Conservation (phyloP, 1,140 invertebrate genomes). For the Matsumurasca onukii region DNA sequence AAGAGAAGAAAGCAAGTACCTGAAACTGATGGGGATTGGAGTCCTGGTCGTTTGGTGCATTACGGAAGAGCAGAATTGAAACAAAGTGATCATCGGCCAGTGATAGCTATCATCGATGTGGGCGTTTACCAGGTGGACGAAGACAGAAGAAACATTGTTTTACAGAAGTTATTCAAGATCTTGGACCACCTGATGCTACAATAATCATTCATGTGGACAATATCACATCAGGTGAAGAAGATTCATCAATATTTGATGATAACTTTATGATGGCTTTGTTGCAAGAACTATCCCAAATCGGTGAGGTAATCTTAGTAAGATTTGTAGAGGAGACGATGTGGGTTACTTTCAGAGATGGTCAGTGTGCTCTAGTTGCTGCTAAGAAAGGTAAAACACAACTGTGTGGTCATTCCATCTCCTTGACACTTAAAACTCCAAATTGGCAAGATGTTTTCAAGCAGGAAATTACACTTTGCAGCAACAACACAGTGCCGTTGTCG, state of each 20-base stretch:
- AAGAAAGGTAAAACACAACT: conserved; percentile 53
- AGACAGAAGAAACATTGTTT: conserved; percentile 74
- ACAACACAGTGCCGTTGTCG: conserved; percentile 77
- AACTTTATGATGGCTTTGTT: conserved; percentile 70
- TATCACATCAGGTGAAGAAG: conserved; percentile 45
- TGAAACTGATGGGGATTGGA: conserved; percentile 66
- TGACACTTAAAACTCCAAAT: conserved; percentile 79
- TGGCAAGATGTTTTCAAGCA: conserved; percentile 79
- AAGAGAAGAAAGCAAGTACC: conserved; percentile 71
- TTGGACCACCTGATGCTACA: conserved; percentile 95
- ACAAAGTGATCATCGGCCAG: conserved; percentile 97
- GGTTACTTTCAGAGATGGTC: conserved; percentile 86
- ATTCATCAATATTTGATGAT: conserved; percentile 60
- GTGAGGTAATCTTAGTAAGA: conserved; percentile 85
- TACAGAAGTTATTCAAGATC: conserved; percentile 77
- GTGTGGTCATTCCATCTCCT: conserved; percentile 61
- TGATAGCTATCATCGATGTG: conserved; percentile 86
- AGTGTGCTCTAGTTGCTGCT: conserved; percentile 75
- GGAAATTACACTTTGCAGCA: conserved; percentile 79
- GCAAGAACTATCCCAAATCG: conserved; percentile 71
- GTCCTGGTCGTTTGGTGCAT: conserved; percentile 77
- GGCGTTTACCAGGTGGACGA: conserved; percentile 79
- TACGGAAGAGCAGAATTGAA: conserved; percentile 94
- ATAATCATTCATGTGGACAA: conserved; percentile 70
- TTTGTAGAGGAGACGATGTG: conserved; percentile 88